Evolutionary conservation across 2,888 invertebrate species (phyloP).

Genomic region (Apomyelois bistriatella): DNA sequence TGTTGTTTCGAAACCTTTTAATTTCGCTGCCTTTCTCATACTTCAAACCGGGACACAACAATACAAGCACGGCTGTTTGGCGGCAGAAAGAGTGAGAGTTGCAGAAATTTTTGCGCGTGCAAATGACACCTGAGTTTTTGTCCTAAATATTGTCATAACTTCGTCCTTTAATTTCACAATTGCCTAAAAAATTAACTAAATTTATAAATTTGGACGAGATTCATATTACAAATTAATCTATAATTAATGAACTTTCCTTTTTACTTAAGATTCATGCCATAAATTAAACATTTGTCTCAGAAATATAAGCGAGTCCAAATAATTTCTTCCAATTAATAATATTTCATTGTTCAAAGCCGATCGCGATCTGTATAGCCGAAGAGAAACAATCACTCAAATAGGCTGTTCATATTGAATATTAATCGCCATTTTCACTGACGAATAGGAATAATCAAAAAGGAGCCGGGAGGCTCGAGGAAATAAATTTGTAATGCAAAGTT

Average conservation of each 20-base stretch:
- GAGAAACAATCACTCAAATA: slow-evolving; percentile 76
- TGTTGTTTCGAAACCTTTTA: too few relatives aligned
- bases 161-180: too few relatives aligned
- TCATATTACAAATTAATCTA: slow-evolving; percentile 1
- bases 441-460: slow-evolving; percentile 71
- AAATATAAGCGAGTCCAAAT: slow-evolving; percentile 48
- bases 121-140: too few relatives aligned
- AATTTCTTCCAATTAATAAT: slow-evolving; percentile 59
- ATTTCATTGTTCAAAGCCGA: slow-evolving; percentile 55
- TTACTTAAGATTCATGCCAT: slow-evolving; percentile 47
- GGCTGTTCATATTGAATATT: slow-evolving; percentile 78
- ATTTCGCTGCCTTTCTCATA: too few relatives aligned
- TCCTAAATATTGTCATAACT: too few relatives aligned
- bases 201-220: too few relatives aligned
- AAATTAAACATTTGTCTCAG: slow-evolving; percentile 54
- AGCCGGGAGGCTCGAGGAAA: slow-evolving; percentile 59
- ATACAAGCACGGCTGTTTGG: too few relatives aligned
- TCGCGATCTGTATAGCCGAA: slow-evolving; percentile 46
- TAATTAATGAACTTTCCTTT: slow-evolving; percentile 30
- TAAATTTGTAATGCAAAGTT: slow-evolving; percentile 79
- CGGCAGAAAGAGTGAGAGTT: too few relatives aligned
- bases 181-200: too few relatives aligned
- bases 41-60: too few relatives aligned
- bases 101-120: too few relatives aligned
- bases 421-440: slow-evolving; percentile 74